These are phyloP conservation scores for Heliconius himera DNA, from an alignment of 1,140 invertebrate genomes.

Conservation along the genomic window DNA sequence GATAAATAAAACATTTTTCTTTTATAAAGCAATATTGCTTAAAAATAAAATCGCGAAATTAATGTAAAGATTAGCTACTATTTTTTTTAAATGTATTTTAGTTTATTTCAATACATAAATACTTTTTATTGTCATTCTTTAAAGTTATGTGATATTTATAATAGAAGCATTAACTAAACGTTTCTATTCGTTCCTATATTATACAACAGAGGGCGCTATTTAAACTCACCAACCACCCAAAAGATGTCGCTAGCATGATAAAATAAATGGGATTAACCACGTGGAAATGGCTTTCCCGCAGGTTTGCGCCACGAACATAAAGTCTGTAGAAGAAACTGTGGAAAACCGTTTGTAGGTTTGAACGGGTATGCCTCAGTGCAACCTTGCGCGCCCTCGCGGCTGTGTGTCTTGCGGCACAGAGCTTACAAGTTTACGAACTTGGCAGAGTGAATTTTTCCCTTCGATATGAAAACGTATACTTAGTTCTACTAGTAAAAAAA, in stretches of 20 bases:
- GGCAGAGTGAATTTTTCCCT: conserved; percentile 7
- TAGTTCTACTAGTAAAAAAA: neutral
- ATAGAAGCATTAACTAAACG: neutral
- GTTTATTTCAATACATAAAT: no score
- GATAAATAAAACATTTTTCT: no score
- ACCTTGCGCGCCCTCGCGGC: conserved; percentile 51
- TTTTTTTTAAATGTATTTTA: neutral
- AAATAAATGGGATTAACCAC: conserved; percentile 54
- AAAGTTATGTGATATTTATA: neutral
- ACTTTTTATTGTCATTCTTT: neutral
- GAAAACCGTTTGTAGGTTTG: conserved; percentile 58
- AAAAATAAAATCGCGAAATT: no score
- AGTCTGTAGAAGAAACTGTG: conserved; percentile 57
- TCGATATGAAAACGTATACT: conserved; percentile 11
- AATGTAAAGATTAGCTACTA: neutral
- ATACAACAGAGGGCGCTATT: conserved; percentile 29
- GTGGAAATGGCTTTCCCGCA: conserved; percentile 68
- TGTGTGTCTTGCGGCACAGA: conserved; percentile 32
- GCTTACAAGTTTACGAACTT: conserved; percentile 42
- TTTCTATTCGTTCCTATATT: neutral
- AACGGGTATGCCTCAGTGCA: conserved; percentile 58
- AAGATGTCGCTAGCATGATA: conserved; percentile 50
- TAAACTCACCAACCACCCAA: conserved; percentile 14
- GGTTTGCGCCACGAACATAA: conserved; percentile 65
- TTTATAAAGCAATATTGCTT: no score